Base-by-base conservation (phyloP, 2,888 invertebrate genomes). In the Eudasyphora cyanicolor region DNA sequence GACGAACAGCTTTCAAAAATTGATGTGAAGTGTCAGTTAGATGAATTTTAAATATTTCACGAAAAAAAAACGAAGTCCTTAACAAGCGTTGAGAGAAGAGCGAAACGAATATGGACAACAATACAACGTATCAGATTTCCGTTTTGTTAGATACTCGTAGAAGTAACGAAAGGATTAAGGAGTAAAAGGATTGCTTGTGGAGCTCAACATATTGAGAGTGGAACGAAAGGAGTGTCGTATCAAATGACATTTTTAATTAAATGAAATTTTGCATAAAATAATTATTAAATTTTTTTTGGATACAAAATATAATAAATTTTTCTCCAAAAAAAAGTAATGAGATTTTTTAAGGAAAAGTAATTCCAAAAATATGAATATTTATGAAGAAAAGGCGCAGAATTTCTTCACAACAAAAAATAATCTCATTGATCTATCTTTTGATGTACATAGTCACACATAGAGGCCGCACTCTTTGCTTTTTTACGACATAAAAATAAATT, bases 91-190 rank as follows among this genome's bases (percentile, higher is more conserved):
- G 60, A 60, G 60, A 14, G 57, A 10, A 49, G n/a, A 17, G 19
- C 49, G 49, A 49, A 49, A 49, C 17, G 49, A 49, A n/a, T 77
- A 75, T 45, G 62, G 45, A 38, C 51, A 77, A 70, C 49, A 51
- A 51, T 32, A 70, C 74, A 70, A 80, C 54, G 1, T 54, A 27
- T 60, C 83, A 77, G 75, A 83, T 83, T 83, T 75, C 83, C 12
- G 71, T 82, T 45, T 0, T 35, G 49, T n/a, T n/a, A n/a, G n/a
- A n/a, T n/a, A n/a, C n/a, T n/a, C n/a, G 6, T 21, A 21, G 57
- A 51, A 54, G 49, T 71, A 84, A 80, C 77, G 80, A 81, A 84
- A 84, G 81, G 84, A 75, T 84, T 81, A 81, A 81, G 67, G 45
- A n/a, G 32, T 54, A 54, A 35, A n/a, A 51, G 38, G 38, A n/a